Evolutionary conservation across 2,888 invertebrate species (phyloP), one percentile per base, ranked within the genome.

Genomic region (Epicampocera succincta): DNA sequence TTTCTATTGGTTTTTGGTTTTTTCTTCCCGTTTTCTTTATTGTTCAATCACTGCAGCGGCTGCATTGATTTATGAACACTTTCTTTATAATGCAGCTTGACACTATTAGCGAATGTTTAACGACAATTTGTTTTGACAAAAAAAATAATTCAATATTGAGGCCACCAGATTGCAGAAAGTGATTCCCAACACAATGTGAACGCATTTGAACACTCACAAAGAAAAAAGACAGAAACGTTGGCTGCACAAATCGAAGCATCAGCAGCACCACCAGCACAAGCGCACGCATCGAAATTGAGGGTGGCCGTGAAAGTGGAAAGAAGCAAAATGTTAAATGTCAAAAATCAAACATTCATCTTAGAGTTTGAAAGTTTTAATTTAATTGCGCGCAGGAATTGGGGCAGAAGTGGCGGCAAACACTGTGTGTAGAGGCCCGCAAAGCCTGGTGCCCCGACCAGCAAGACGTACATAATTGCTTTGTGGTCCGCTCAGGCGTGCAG

Each of bases 21-120:
- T 4, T 9, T 33, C 33, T 38, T 33, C n/a, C n/a, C n/a, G n/a
- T n/a, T 9, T 19, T 46, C 12, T 17, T 17, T n/a, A 11, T 11
- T 58, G 15, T 40, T 40, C 5, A 58, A 48, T 25, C 29, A 52
- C 68, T 61, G 38, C 76, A 60, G n/a, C 54, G 33, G 40, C 58
- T 80, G 48, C 38, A 74, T 78, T 78, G 73, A 78, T 76, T 76
- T 80, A 75, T 78, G 73, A 78, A 74, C 74, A 78, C 74, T 82
- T 78, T 78, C 82, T 78, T 76, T 71, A 25, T 79, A 79, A 76
- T 80, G 66, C 66, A 80, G 72, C 80, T 80, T 80, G 76, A 76
- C 76, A 72, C 72, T 76, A 68, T 80, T 76, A 76, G 76, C 66
- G 60, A 72, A 80, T 72, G 75, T 66, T 69, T 73, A 78, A 78